Percentiles rank a stretch among this genome's conserved stretches.
Evolutionary conservation across 2,888 invertebrate species (phyloP).

Genomic region (Flexamia atlantica): DNA sequence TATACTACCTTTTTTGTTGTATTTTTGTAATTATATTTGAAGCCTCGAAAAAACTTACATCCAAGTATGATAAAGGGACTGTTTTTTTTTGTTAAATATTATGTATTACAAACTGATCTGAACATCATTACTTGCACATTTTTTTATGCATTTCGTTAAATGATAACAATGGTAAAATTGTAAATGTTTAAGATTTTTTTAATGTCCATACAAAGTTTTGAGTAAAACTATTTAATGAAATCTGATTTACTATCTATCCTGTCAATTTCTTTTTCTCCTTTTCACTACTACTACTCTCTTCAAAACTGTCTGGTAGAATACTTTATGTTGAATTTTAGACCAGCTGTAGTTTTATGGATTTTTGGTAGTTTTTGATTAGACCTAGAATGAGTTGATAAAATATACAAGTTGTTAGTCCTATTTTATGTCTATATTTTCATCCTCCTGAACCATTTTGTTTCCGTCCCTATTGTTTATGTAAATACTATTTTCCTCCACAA

Average conservation of each 20-base stretch:
- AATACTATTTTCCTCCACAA: not conserved
- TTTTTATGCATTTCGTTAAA: too few species aligned
- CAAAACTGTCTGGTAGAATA: constrained; percentile 42
- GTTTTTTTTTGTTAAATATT: too few species aligned
- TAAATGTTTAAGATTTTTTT: too few species aligned
- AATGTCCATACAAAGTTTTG: too few species aligned
- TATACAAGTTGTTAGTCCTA: not conserved
- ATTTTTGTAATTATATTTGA: too few species aligned
- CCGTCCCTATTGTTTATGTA: not conserved
- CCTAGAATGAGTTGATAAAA: constrained; percentile 11
- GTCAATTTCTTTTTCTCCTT: not conserved
- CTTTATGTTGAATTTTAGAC: constrained; percentile 30
- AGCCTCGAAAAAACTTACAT: too few species aligned
- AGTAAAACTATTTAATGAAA: too few species aligned
- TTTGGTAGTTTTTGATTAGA: constrained; percentile 20
- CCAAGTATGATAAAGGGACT: too few species aligned
- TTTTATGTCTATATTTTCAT: not conserved
- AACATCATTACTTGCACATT: too few species aligned
- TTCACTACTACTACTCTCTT: not conserved
- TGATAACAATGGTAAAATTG: too few species aligned
- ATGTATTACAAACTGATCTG: too few species aligned
- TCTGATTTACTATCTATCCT: not conserved
- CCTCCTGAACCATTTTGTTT: not conserved
- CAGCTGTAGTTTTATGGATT: not conserved
- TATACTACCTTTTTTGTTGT: too few species aligned